These are phyloP conservation scores for Mesorhabditis spiculigera DNA, from an alignment of 2,888 invertebrate species.

Conservation along the genomic window DNA sequence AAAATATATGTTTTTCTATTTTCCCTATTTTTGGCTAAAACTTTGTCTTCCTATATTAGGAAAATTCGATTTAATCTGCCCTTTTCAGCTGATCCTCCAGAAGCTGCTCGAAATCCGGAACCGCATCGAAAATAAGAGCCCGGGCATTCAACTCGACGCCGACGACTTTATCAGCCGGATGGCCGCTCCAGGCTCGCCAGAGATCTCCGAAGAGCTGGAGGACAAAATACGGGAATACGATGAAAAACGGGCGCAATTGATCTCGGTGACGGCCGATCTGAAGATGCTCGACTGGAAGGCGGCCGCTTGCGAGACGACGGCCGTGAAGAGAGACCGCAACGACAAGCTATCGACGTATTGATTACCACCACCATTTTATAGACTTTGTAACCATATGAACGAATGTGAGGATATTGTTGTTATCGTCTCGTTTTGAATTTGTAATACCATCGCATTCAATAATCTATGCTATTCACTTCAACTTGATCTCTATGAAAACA, in stretches of 20 bases:
- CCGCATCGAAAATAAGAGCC: not conserved
- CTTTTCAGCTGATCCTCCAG: not conserved
- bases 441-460: too few relatives aligned
- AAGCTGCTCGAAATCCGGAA: not conserved
- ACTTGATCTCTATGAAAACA: too few relatives aligned
- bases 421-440: too few relatives aligned
- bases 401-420: too few relatives aligned
- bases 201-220: conserved; percentile 6
- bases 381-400: too few relatives aligned
- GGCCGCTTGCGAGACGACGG: not conserved
- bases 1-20: too few relatives aligned
- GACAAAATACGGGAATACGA: not conserved
- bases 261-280: not conserved
- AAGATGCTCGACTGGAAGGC: not conserved
- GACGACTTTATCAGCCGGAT: not conserved
- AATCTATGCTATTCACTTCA: too few relatives aligned
- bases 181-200: not conserved
- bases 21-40: too few relatives aligned
- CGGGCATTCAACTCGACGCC: not conserved
- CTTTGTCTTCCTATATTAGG: too few relatives aligned
- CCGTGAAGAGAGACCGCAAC: not conserved
- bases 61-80: too few relatives aligned
- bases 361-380: too few relatives aligned
- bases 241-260: not conserved
- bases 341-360: not conserved